Evolutionary conservation across 2,888 invertebrate genomes (phyloP).

Genomic region (Eustalomyia histrio): DNA sequence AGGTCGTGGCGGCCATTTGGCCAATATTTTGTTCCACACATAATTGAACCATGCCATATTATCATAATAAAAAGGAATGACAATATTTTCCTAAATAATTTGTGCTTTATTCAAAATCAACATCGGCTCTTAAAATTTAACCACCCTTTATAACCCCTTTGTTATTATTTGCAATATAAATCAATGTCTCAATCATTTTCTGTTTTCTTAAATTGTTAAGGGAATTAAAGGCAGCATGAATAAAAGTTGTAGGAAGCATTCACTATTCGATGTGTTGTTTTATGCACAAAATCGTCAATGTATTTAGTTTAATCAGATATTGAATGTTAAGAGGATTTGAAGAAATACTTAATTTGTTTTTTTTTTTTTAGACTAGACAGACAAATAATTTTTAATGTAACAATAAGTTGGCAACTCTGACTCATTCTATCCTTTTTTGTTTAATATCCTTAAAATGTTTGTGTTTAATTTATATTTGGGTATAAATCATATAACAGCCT

Average conservation of each 20-base stretch:
- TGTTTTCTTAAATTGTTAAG: conserved; percentile 14
- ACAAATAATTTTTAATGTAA: background rate
- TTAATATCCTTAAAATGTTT: conserved; percentile 21
- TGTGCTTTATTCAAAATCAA: too few species aligned
- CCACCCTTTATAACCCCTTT: too few species aligned
- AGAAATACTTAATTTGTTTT: background rate
- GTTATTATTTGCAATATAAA: background rate
- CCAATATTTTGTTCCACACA: too few species aligned
- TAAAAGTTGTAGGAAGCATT: conserved; percentile 29
- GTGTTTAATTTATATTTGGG: conserved; percentile 16
- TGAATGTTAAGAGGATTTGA: background rate
- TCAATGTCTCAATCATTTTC: conserved; percentile 35
- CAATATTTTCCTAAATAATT: too few species aligned
- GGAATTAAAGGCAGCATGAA: conserved; percentile 15
- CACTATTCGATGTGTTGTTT: too few species aligned
- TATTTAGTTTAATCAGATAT: background rate
- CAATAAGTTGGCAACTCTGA: background rate
- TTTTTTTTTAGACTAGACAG: background rate
- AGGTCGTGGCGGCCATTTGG: too few species aligned
- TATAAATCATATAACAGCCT: conserved; percentile 20
- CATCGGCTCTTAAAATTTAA: too few species aligned
- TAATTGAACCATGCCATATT: too few species aligned
- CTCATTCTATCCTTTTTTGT: background rate
- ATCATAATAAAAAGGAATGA: too few species aligned
- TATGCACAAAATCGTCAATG: background rate